These are phyloP conservation scores for Masnerella sp. DNA, from an alignment of 2,888 invertebrate species.

Conservation along the genomic window DNA sequence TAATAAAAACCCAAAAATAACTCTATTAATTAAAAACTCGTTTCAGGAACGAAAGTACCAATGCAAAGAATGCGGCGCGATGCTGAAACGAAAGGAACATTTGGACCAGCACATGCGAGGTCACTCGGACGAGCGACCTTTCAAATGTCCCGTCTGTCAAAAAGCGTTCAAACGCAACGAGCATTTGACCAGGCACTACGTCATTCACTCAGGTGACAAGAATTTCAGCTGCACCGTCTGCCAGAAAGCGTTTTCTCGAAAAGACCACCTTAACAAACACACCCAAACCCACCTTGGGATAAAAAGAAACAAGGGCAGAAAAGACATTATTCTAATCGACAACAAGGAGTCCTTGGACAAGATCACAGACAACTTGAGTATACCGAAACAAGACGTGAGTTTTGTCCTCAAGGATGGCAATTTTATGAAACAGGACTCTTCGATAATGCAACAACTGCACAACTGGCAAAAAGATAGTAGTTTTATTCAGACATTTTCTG, in stretches of 20 bases:
- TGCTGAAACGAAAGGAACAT: slow-evolving; percentile 79
- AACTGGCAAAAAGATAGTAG: slow-evolving; percentile 73
- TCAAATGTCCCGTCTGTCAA: slow-evolving; percentile 76
- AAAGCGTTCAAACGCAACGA: slow-evolving; percentile 79
- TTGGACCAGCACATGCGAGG: slow-evolving; percentile 79
- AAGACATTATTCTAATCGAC: slow-evolving; percentile 66
- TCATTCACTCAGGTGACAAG: slow-evolving; percentile 79
- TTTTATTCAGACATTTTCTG: slow-evolving; percentile 72
- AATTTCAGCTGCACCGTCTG: slow-evolving; percentile 78
- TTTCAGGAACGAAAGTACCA: slow-evolving; percentile 78
- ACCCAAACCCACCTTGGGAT: slow-evolving; percentile 77
- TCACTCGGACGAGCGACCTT: slow-evolving; percentile 78
- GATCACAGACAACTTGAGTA: slow-evolving; percentile 53
- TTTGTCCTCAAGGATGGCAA: slow-evolving; percentile 68
- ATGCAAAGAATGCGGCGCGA: slow-evolving; percentile 79
- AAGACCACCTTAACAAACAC: slow-evolving; percentile 79
- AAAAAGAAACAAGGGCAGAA: slow-evolving; percentile 70
- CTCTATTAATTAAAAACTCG: no score
- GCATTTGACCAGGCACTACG: slow-evolving; percentile 79
- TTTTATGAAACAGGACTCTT: slow-evolving; percentile 69
- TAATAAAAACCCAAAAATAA: no score
- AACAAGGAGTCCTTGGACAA: slow-evolving; percentile 67
- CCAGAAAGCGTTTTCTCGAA: slow-evolving; percentile 79
- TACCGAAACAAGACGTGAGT: slow-evolving; percentile 68
- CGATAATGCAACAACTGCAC: slow-evolving; percentile 72